These are phyloP conservation scores for Mamestra configurata DNA, from an alignment of 1,140 invertebrate species.

Conservation along the genomic window DNA sequence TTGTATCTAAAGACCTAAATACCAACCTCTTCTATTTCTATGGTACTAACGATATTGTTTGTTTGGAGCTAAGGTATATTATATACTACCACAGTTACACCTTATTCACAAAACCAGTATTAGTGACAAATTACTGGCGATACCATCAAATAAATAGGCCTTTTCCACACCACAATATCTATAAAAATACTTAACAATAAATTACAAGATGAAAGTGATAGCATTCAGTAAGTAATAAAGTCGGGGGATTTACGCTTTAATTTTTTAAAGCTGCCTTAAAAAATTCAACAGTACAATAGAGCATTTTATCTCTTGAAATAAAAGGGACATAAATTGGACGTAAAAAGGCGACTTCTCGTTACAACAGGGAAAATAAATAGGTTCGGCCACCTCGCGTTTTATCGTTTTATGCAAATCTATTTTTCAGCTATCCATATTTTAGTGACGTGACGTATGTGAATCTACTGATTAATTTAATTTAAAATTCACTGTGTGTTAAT, in stretches of 20 bases:
- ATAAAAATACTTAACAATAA: constrained; percentile 36
- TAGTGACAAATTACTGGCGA: not conserved
- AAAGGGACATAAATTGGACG: constrained; percentile 31
- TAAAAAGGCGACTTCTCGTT: constrained; percentile 35
- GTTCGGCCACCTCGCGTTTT: constrained; percentile 26
- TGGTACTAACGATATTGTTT: not conserved
- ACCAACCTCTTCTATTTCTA: not conserved
- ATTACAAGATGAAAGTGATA: constrained; percentile 23
- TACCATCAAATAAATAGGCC: not conserved
- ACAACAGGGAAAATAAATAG: constrained; percentile 28
- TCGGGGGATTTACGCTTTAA: constrained; percentile 9
- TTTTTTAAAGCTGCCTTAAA: constrained; percentile 13
- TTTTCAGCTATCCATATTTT: constrained; percentile 1
- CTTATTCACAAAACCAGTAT: no score
- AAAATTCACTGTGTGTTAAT: no score
- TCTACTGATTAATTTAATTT: constrained; percentile 12
- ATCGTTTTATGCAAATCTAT: constrained; percentile 34
- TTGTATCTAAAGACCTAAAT: not conserved
- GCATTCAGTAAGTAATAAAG: not conserved
- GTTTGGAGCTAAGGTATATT: not conserved
- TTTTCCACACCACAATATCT: not conserved
- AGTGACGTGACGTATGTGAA: not conserved
- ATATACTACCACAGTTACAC: no score
- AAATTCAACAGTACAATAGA: constrained; percentile 21
- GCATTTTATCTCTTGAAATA: constrained; percentile 29